These are phyloP conservation scores for Paedocypris sp. DNA, from an alignment of 2,113 vertebrate genomes.

Conservation along the genomic window DNA sequence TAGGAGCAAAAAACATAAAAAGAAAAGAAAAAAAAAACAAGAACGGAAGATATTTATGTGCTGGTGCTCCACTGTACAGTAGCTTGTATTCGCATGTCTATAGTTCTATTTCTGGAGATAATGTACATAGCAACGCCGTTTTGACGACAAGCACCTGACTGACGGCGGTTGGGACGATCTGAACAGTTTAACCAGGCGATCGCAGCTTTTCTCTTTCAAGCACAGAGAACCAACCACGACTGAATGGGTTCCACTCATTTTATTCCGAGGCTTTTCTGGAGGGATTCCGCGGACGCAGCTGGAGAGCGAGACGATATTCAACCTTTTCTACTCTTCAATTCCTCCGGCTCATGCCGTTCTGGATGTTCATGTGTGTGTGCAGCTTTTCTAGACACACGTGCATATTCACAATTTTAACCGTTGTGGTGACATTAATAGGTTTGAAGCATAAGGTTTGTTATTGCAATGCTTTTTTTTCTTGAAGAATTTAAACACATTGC, in stretches of 20 bases:
- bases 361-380: slow-evolving; percentile 16
- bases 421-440: slow-evolving; percentile 75
- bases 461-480: slow-evolving; percentile 73
- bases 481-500: slow-evolving; percentile 69
- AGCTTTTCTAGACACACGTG: slow-evolving; percentile 12
- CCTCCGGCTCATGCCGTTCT: slow-evolving; percentile 5
- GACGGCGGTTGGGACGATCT: slow-evolving; percentile 7
- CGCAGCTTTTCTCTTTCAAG: neutral
- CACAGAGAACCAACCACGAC: neutral
- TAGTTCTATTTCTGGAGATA: slow-evolving; percentile 15
- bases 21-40: neutral
- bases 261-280: slow-evolving; percentile 3
- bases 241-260: slow-evolving; percentile 1
- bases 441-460: slow-evolving; percentile 86
- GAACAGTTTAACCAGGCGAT: slow-evolving; percentile 14
- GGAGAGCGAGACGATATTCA: slow-evolving; percentile 9
- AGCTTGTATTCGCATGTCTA: slow-evolving; percentile 21
- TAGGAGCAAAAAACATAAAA: slow-evolving; percentile 23
- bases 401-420: slow-evolving; percentile 70
- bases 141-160: slow-evolving; percentile 19
- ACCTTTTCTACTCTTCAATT: slow-evolving; percentile 13
- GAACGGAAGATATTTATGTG: slow-evolving; percentile 9
- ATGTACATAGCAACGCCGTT: slow-evolving; percentile 31
- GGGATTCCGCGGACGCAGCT: slow-evolving; percentile 11
- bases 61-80: slow-evolving; percentile 24